phyloP scores from a whole-genome alignment of 1,140 invertebrate genomes.

The Andrena cerasifolii region DNA sequence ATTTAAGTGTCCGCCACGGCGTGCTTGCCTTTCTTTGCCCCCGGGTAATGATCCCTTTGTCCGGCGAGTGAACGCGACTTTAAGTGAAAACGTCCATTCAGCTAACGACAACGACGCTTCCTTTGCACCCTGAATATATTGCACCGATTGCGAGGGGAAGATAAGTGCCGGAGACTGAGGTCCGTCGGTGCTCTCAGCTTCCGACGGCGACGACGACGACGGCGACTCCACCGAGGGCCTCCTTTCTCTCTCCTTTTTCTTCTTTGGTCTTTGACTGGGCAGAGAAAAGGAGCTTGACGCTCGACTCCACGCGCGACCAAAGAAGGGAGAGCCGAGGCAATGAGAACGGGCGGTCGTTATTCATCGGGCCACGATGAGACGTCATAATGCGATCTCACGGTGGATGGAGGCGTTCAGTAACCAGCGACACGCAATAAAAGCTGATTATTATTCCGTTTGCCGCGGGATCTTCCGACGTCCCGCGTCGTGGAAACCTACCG shows the following conservation, averaged over 20 bases:
- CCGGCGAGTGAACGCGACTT: slow-evolving; percentile 71
- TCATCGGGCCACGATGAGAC: slow-evolving; percentile 41
- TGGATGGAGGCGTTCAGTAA: slow-evolving; percentile 7
- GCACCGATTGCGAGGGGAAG: slow-evolving; percentile 76
- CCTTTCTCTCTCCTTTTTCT: slow-evolving; percentile 22
- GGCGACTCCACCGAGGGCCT: slow-evolving; percentile 11
- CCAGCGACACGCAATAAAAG: slow-evolving; percentile 39
- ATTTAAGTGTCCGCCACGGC: slow-evolving; percentile 75
- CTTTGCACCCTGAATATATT: slow-evolving; percentile 76
- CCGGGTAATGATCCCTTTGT: slow-evolving; percentile 80
- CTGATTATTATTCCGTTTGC: slow-evolving; percentile 42
- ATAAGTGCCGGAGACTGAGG: slow-evolving; percentile 72
- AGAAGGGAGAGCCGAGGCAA: slow-evolving; percentile 12
- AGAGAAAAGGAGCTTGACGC: slow-evolving; percentile 61
- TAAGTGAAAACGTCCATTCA: slow-evolving; percentile 77
- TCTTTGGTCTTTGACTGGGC: neutral
- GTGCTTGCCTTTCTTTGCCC: slow-evolving; percentile 69
- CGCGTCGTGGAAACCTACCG: neutral
- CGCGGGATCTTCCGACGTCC: slow-evolving; percentile 15
- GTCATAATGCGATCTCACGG: slow-evolving; percentile 55
- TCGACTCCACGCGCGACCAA: slow-evolving; percentile 19
- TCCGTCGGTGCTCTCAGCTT: slow-evolving; percentile 56
- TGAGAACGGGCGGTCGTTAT: slow-evolving; percentile 36
- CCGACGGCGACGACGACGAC: slow-evolving; percentile 35
- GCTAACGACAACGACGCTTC: slow-evolving; percentile 68